Conservation (phyloP, 2,113 vertebrate genomes). For the Syngnathus scovelli region DNA sequence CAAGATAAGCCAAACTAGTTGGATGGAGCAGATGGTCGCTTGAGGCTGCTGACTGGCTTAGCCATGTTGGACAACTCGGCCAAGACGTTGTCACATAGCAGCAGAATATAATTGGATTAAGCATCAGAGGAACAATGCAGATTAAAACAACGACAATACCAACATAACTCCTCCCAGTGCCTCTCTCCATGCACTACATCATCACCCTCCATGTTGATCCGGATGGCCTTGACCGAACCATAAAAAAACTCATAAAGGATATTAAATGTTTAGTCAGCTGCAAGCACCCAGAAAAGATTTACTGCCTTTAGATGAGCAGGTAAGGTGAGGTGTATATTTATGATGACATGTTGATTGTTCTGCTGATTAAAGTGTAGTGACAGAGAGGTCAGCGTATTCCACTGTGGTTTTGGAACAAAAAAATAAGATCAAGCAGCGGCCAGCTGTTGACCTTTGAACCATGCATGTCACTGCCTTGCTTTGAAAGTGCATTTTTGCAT, state of each 20-base stretch:
- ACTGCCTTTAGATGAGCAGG: too few relatives aligned
- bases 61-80: conserved; percentile 20
- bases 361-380: conserved; percentile 4
- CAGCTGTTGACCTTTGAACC: conserved; percentile 15
- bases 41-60: conserved; percentile 16
- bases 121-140: not conserved
- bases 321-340: too few relatives aligned
- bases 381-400: conserved; percentile 11
- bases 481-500: conserved; percentile 4
- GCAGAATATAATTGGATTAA: conserved; percentile 15
- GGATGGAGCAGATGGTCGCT: conserved; percentile 47
- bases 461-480: not conserved
- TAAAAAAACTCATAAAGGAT: conserved; percentile 24
- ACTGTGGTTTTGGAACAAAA: conserved; percentile 1
- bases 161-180: not conserved
- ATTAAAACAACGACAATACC: conserved; percentile 12
- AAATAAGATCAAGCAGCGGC: conserved; percentile 6
- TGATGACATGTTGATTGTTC: conserved; percentile 15
- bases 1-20: conserved; percentile 8
- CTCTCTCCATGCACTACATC: not conserved
- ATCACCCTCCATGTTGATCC: conserved; percentile 17
- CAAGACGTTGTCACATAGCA: conserved; percentile 23
- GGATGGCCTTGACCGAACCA: conserved; percentile 6
- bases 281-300: too few relatives aligned
- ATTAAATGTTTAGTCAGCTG: conserved; percentile 28